Conservation (phyloP, 2,113 vertebrate species). For the Percina caprodes region DNA sequence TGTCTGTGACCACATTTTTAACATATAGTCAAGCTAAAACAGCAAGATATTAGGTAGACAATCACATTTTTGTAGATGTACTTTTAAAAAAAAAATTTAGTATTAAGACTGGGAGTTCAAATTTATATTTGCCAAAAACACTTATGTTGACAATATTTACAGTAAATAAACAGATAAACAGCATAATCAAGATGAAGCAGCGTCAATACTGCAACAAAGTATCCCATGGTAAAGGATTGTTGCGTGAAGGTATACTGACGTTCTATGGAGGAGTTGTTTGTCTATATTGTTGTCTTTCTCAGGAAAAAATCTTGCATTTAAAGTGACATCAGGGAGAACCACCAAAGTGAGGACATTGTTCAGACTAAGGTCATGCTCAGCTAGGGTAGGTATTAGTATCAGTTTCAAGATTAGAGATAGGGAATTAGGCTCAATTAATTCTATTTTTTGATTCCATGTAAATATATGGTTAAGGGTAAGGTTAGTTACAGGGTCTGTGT, state of each 20-base stretch:
- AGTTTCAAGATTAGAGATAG: constrained; percentile 1
- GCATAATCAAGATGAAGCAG: not conserved
- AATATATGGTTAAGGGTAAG: not conserved
- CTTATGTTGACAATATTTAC: not conserved
- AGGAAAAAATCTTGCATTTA: not conserved
- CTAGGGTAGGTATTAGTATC: not conserved
- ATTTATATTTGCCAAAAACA: not conserved
- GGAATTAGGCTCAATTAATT: not conserved
- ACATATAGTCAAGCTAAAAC: constrained; percentile 5
- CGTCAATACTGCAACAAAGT: not conserved
- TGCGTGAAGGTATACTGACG: not conserved
- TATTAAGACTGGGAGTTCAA: not conserved
- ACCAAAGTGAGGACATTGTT: not conserved
- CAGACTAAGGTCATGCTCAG: not conserved
- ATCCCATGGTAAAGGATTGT: not conserved
- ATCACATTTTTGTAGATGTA: not conserved
- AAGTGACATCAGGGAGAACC: not conserved
- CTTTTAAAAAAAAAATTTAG: not conserved
- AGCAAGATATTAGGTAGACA: not conserved
- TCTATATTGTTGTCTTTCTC: not conserved
- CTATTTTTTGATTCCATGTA: not conserved
- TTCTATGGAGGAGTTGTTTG: not conserved
- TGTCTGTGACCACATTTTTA: not conserved
- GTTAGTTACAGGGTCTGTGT: constrained; percentile 4
- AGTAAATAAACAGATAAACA: not conserved